Evolutionary conservation across 2,113 vertebrate species (phyloP), one percentile per base, ranked within the genome.

Genomic region (Calonectris borealis): DNA sequence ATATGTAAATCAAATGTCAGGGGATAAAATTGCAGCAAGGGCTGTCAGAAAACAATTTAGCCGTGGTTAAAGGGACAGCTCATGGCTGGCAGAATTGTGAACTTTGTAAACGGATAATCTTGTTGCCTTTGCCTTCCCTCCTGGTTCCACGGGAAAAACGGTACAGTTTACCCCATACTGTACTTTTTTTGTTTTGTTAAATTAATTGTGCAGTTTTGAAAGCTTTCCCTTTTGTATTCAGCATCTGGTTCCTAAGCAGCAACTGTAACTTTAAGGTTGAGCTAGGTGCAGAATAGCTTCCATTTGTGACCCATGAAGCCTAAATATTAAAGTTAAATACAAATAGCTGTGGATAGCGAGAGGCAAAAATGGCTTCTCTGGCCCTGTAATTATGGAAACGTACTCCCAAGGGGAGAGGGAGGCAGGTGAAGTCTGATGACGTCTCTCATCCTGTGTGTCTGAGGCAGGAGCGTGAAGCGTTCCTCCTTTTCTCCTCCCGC

Each of bases 1-100:
- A 99, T 98, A 99, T 99, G 99, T 99, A 99, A 99, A 99, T 99
- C 99, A 99, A 99, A 99, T 98, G 99, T 99, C 98, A 98, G 97
- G 98, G 98, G 98, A 98, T 98, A 97, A 98, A 98, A 99, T 98
- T 98, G 98, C 98, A 98, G 98, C 97, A 68, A 98, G 98, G 98
- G 98, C 98, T 99, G 98, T 99, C 99, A 99, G 98, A 98, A 99
- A 99, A 99, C 99, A 99, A 99, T 99, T 99, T 99, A 99, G 98
- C 98, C 57, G 98, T 98, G 98, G 98, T 99, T 99, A 99, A 99
- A 99, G 99, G 98, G 98, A 98, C 98, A 98, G 98, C 98, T 98
- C 97, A 61, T 69, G 96, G 97, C 98, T 97, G 97, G 94, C 97
- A 97, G 98, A 97, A 98, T 93, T 93, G 97, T 97, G 98, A 98